A percentile compares a stretch with the other conserved stretches of the same genome.
Conservation (phyloP, 30 jellyfish, hydroid and myxozoan species). For the Aurelia aurita complex sp. Pacific region DNA sequence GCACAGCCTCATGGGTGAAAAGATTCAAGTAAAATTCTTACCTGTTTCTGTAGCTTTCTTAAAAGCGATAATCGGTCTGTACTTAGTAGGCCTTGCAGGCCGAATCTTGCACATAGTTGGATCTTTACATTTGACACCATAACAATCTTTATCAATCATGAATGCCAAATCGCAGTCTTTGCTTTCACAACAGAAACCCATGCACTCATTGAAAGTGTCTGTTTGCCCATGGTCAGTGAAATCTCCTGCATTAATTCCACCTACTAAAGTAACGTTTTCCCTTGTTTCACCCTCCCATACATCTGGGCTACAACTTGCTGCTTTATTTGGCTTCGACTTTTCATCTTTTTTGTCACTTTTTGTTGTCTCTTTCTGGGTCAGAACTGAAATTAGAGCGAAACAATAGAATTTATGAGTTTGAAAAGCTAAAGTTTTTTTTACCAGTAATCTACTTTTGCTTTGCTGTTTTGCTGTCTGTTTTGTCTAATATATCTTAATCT, state of each 20-base stretch:
- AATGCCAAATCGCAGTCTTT: slow-evolving; percentile 92
- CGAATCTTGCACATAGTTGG: slow-evolving; percentile 81
- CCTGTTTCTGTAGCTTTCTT: slow-evolving; percentile 84
- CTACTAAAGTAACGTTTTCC: slow-evolving; percentile 81
- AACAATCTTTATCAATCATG: slow-evolving; percentile 94
- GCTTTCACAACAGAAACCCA: slow-evolving; percentile 90
- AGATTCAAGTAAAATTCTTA: slow-evolving; percentile 2
- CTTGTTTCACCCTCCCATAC: slow-evolving; percentile 83
- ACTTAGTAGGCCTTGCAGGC: slow-evolving; percentile 93
- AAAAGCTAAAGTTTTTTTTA: not conserved
- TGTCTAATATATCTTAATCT: no score
- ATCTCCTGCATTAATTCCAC: slow-evolving; percentile 95
- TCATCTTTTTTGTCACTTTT: slow-evolving; percentile 1
- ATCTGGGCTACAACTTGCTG: slow-evolving; percentile 68
- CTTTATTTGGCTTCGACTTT: slow-evolving; percentile 4
- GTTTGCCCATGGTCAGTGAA: slow-evolving; percentile 95
- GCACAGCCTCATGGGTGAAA: no score
- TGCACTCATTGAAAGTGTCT: slow-evolving; percentile 82
- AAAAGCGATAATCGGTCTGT: slow-evolving; percentile 85
- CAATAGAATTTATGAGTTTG: not conserved
- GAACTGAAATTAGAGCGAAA: not conserved
- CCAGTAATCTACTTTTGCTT: not conserved
- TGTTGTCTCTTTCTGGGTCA: slow-evolving; percentile 6
- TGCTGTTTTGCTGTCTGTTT: no score
- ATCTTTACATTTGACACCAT: slow-evolving; percentile 84